A percentile compares a stretch with the other conserved stretches of the same genome.
These are phyloP conservation scores for Eilema griseolum DNA, from an alignment of 2,888 invertebrate genomes.

Conservation along the genomic window DNA sequence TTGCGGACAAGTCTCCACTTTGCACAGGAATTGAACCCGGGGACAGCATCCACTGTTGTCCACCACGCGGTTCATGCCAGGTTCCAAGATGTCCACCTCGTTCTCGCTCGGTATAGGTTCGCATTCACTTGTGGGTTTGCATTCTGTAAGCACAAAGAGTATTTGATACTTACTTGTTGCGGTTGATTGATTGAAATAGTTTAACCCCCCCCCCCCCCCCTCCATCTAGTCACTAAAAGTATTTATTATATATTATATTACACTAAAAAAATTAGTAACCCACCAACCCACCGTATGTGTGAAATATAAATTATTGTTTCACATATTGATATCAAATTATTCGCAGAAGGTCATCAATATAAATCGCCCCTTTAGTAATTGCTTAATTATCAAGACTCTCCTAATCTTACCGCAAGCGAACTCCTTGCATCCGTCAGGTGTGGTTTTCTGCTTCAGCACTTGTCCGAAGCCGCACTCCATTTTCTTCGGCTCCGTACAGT, in stretches of 20 bases:
- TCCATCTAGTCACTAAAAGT: too few species aligned
- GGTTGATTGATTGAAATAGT: too few species aligned
- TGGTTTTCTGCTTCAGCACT: conserved; percentile 89
- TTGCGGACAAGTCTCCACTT: conserved; percentile 88
- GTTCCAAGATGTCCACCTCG: conserved; percentile 83
- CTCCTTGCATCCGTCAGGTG: conserved; percentile 89
- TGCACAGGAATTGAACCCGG: conserved; percentile 86
- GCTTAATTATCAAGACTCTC: neutral
- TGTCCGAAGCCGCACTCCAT: conserved; percentile 91
- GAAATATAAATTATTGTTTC: neutral
- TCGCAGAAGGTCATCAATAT: neutral
- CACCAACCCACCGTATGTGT: too few species aligned
- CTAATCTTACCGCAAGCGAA: conserved; percentile 89
- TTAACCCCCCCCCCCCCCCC: too few species aligned
- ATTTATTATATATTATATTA: too few species aligned
- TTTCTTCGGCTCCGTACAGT: conserved; percentile 89
- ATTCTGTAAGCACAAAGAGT: conserved; percentile 82
- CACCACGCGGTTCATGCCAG: conserved; percentile 87
- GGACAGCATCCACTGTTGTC: conserved; percentile 91
- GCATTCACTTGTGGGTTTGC: conserved; percentile 91
- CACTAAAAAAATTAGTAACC: too few species aligned
- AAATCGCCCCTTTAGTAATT: neutral
- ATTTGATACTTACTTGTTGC: too few species aligned
- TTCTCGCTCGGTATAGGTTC: conserved; percentile 75
- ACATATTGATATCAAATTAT: neutral